Conservation (phyloP, 1,140 invertebrate genomes). For the Patella vulgata region DNA sequence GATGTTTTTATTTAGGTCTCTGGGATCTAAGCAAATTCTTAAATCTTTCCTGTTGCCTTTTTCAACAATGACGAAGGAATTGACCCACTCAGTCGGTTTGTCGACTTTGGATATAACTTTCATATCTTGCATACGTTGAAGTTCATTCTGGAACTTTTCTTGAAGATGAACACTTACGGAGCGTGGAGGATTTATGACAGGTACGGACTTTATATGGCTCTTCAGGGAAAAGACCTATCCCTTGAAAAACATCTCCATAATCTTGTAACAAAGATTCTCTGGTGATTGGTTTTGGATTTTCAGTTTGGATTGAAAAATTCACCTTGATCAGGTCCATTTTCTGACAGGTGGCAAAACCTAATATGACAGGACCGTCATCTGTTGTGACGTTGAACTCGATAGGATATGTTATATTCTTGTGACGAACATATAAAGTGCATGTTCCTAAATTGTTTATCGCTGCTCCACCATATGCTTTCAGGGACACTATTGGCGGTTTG, state of each 20-base stretch:
- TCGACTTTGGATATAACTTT: conserved; percentile 35
- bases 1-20: no score
- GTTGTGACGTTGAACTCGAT: neutral
- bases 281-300: neutral
- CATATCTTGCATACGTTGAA: conserved; percentile 21
- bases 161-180: conserved; percentile 20
- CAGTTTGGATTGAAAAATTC: neutral
- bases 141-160: conserved; percentile 33
- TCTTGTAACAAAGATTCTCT: conserved; percentile 19
- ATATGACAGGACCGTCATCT: neutral
- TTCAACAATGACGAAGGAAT: no score
- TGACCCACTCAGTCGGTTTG: neutral
- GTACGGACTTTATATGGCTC: conserved; percentile 18
- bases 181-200: conserved; percentile 24
- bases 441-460: neutral
- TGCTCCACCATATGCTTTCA: neutral
- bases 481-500: neutral
- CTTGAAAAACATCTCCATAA: conserved; percentile 22
- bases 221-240: conserved; percentile 18
- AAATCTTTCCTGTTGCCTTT: no score
- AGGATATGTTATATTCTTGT: neutral
- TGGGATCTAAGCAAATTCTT: no score
- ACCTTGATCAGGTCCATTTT: conserved; percentile 16
- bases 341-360: conserved; percentile 4
- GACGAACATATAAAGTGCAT: neutral